A percentile compares a stretch with the other conserved stretches of the same genome.
phyloP scores from a whole-genome alignment of 1,140 invertebrate species.

The Tetragonula clypearis region DNA sequence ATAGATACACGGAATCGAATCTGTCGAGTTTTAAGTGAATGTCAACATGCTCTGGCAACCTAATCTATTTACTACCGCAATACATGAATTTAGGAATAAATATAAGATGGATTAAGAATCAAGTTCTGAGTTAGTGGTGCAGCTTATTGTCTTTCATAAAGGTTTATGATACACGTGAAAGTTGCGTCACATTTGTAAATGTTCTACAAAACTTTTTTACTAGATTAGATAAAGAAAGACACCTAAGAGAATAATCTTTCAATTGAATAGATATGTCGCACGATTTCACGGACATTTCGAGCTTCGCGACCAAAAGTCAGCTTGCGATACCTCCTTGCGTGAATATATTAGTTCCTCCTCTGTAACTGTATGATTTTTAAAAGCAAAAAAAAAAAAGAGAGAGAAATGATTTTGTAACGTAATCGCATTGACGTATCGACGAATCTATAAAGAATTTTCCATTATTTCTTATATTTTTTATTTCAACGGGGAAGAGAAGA shows the following conservation, averaged over 20 bases:
- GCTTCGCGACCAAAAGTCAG: background rate
- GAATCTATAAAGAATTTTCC: conserved; percentile 7
- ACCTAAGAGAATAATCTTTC: background rate
- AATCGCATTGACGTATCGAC: background rate
- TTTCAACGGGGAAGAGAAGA: background rate
- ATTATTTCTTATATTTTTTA: conserved; percentile 34
- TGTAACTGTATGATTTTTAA: background rate
- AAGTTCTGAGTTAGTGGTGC: background rate
- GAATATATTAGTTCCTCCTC: conserved; percentile 19
- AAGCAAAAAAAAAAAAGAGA: background rate
- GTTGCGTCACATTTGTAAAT: background rate
- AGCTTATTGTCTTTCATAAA: background rate
- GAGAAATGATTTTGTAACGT: conserved; percentile 12
- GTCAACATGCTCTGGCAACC: background rate
- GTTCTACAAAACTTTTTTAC: background rate
- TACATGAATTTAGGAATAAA: conserved; percentile 14
- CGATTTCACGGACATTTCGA: background rate
- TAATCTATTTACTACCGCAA: conserved; percentile 10
- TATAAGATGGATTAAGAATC: background rate
- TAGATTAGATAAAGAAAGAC: background rate
- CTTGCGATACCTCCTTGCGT: background rate
- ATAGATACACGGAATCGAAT: background rate
- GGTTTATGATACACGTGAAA: no score
- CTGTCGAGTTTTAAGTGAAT: background rate
- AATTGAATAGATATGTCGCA: background rate